Evolutionary conservation across 2,797 vertebrate genomes (phyloP), one percentile per base, ranked within the genome.

Genomic region (Cyprinella venusta): DNA sequence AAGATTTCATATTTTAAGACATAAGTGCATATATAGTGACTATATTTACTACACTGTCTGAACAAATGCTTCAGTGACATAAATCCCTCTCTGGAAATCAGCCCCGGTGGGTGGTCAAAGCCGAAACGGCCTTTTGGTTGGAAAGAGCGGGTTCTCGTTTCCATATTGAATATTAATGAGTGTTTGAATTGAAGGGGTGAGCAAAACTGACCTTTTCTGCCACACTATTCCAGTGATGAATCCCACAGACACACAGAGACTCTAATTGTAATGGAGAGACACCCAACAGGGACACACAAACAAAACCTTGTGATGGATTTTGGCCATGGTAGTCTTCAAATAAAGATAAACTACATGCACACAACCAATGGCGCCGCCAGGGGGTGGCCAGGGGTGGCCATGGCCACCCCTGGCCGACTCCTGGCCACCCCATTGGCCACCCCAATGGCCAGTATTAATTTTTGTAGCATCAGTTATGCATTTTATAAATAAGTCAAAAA

Each of bases 151-250:
- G 81, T 77, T 61, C 80, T 85, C 72, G 74, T 93, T 93, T 92
- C 90, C 88, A 91, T 91, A 89, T 88, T 81, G 87, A 83, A 88
- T 87, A 88, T 82, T 92, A 91, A 94, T 91, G 86, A 90, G 75
- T 82, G 81, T 89, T 90, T 93, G 90, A 93, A 94, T 92, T 90
- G 87, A 88, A 1, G 80, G 87, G 87, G 86, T 87, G 90, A 88
- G 92, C 84, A 83, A 89, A 87, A 21, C 52, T 92, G 91, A 93
- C 92, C 92, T 93, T 91, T 91, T n/a, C 68, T 79, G 74, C 88
- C 61, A 79, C 65, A 71, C 69, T 71, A 87, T 80, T 78, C 79
- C 80, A 76, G 80, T 84, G 84, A 89, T 87, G 86, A 90, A 67
- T 75, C 42, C 2, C 13, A 72, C 13, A 67, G 18, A 19, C 50